These are phyloP conservation scores for Ochotona princeps DNA, from an alignment of 2,113 vertebrate genomes.

Conservation along the genomic window DNA sequence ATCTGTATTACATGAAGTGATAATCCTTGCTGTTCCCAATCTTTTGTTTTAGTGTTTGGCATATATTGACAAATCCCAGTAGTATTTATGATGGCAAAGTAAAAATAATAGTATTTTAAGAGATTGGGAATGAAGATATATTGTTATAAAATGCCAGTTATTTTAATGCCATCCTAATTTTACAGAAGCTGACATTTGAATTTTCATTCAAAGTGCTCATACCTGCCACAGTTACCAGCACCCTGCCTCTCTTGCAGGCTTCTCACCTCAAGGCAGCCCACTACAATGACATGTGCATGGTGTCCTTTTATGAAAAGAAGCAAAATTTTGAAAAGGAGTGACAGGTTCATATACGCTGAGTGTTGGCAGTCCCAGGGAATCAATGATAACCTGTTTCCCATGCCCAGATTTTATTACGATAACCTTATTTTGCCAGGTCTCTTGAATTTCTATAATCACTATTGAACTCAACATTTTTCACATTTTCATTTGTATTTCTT, in stretches of 20 bases:
- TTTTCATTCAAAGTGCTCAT: background rate
- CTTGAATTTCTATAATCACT: background rate
- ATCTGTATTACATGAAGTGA: background rate
- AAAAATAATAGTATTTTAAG: background rate
- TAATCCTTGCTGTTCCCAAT: background rate
- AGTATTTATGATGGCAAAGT: conserved; percentile 2
- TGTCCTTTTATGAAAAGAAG: too few relatives aligned
- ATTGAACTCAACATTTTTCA: background rate
- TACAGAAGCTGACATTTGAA: background rate
- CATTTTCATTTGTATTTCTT: conserved; percentile 39
- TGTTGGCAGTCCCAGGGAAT: background rate
- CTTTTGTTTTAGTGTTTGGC: background rate
- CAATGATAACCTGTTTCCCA: background rate
- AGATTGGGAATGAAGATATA: background rate
- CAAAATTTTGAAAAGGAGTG: too few relatives aligned
- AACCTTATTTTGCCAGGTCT: background rate
- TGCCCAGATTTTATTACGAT: background rate
- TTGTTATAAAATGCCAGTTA: background rate
- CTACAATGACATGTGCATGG: too few relatives aligned
- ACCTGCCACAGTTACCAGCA: background rate
- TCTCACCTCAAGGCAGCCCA: background rate
- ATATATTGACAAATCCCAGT: background rate
- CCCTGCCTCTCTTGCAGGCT: background rate
- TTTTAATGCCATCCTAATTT: conserved; percentile 47
- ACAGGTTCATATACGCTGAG: background rate